These are phyloP conservation scores for Heterochromis multidens DNA, from an alignment of 2,113 vertebrate genomes.

Conservation along the genomic window DNA sequence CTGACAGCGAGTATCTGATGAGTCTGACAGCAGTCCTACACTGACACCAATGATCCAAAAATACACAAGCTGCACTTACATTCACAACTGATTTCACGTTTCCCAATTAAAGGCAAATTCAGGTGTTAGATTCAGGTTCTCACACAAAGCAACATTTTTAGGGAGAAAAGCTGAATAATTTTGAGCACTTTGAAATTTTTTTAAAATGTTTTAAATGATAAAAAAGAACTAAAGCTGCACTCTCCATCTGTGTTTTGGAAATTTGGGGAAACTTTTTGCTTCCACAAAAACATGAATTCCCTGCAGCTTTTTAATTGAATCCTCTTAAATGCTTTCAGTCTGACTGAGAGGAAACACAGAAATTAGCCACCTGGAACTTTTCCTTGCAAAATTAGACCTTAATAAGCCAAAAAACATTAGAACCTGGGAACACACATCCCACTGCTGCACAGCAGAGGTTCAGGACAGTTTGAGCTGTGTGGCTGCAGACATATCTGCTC, in stretches of 20 bases:
- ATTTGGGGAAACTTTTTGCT: neutral
- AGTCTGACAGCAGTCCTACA: neutral
- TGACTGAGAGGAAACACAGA: neutral
- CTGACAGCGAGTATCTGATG: neutral
- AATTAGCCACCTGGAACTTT: neutral
- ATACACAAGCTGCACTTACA: neutral
- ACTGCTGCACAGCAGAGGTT: neutral
- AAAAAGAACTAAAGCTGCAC: neutral
- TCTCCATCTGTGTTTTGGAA: neutral
- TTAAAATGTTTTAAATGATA: too few species aligned
- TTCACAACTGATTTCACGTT: neutral
- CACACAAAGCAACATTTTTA: neutral
- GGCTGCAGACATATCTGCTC: neutral
- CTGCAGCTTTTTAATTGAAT: neutral
- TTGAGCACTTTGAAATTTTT: neutral
- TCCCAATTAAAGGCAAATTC: neutral
- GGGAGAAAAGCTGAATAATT: neutral
- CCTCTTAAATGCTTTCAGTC: neutral
- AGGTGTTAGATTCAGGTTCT: neutral
- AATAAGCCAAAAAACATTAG: neutral
- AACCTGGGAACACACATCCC: neutral
- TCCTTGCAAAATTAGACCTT: neutral
- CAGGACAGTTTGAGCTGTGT: neutral
- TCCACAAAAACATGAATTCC: neutral
- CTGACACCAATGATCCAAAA: neutral